Percentiles rank a stretch among this genome's conserved stretches.
Conservation (phyloP, 2,888 invertebrate genomes). For the Entomobrya proxima region DNA sequence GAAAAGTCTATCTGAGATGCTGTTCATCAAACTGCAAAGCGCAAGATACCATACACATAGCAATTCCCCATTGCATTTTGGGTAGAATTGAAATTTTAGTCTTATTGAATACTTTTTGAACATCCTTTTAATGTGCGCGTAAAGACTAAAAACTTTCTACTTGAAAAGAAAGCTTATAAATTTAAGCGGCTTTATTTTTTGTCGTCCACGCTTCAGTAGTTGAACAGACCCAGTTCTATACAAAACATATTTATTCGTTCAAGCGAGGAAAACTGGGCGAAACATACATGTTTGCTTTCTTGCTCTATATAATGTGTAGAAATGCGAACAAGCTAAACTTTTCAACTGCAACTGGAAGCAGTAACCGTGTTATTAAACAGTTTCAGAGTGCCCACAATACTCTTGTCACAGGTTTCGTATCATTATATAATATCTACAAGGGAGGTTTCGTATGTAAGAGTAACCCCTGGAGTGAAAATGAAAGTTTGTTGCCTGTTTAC, state of each 20-base stretch:
- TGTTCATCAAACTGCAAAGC: too few relatives aligned
- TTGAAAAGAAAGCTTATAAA: not conserved
- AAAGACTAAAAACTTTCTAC: not conserved
- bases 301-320: not conserved
- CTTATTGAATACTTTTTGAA: not conserved
- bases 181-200: not conserved
- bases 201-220: not conserved
- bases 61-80: too few relatives aligned
- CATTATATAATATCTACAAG: not conserved
- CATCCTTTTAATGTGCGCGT: not conserved
- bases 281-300: not conserved
- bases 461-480: constrained; percentile 59
- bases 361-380: not conserved
- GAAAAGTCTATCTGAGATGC: too few relatives aligned
- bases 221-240: not conserved
- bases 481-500: constrained; percentile 53
- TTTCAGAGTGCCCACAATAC: too few relatives aligned
- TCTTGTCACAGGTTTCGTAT: too few relatives aligned
- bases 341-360: not conserved
- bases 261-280: not conserved
- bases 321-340: not conserved
- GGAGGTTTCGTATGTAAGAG: not conserved
- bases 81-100: not conserved
- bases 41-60: not conserved
- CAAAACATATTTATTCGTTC: constrained; percentile 32